phyloP scores from a whole-genome alignment of 2,113 vertebrate species.

The Sminthopsis crassicaudata region DNA sequence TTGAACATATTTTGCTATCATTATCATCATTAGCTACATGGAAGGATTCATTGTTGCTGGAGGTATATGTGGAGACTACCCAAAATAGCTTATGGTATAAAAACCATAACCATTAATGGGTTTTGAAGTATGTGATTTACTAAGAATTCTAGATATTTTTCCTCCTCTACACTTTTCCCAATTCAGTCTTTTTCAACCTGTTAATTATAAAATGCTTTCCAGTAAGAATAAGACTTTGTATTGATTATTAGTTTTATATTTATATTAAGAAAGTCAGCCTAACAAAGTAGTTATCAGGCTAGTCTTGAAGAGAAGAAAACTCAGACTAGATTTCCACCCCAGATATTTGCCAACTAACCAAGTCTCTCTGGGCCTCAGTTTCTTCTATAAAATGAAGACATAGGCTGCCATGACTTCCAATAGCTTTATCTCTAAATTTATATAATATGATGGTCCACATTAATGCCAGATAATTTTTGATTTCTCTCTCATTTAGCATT shows the following conservation, averaged over 20 bases:
- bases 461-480: conserved; percentile 5
- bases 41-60: not conserved
- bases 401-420: not conserved
- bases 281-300: not conserved
- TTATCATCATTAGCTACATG: not conserved
- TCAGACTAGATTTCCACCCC: not conserved
- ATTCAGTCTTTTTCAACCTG: not conserved
- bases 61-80: not conserved
- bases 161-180: not conserved
- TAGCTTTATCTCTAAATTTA: not conserved
- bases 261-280: not conserved
- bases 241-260: not conserved
- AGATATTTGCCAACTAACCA: not conserved
- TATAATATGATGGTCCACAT: not conserved
- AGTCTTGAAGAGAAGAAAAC: not conserved
- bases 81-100: not conserved
- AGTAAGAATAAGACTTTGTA: not conserved
- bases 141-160: not conserved
- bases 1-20: not conserved
- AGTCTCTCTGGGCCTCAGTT: not conserved
- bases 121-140: not conserved
- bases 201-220: not conserved
- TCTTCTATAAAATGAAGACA: not conserved
- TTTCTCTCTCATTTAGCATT: not conserved
- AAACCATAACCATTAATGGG: not conserved